Conservation (phyloP, 2,888 invertebrate species). For the Meloe dianella region DNA sequence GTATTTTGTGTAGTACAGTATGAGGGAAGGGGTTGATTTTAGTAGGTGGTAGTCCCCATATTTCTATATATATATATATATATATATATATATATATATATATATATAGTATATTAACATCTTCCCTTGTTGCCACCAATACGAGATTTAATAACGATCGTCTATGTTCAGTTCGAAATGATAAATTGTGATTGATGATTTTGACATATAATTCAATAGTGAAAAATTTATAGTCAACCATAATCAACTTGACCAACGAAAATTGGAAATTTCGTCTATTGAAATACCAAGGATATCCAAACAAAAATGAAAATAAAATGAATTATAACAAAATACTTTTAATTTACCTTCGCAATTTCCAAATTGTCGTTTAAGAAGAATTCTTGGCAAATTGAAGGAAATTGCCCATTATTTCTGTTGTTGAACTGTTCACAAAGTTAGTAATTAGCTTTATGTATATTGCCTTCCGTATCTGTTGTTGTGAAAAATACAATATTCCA, state of each 20-base stretch:
- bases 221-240: background rate
- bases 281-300: background rate
- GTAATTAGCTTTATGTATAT: constrained; percentile 9
- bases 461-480: constrained; percentile 4
- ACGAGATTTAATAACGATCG: constrained; percentile 31
- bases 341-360: background rate
- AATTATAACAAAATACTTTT: background rate
- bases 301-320: no score
- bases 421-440: constrained; percentile 8
- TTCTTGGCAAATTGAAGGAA: background rate
- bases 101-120: constrained; percentile 33
- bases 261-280: background rate
- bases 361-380: background rate
- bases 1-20: background rate
- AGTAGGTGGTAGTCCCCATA: background rate
- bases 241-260: background rate
- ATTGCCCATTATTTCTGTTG: constrained; percentile 2
- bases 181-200: constrained; percentile 12
- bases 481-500: constrained; percentile 6
- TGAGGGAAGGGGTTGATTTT: background rate
- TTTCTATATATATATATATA: no score
- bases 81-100: no score
- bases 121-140: constrained; percentile 22
- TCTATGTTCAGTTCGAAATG: background rate
- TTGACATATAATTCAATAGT: background rate